phyloP scores from a whole-genome alignment of 2,797 vertebrate genomes.

The Garrulus glandarius region DNA sequence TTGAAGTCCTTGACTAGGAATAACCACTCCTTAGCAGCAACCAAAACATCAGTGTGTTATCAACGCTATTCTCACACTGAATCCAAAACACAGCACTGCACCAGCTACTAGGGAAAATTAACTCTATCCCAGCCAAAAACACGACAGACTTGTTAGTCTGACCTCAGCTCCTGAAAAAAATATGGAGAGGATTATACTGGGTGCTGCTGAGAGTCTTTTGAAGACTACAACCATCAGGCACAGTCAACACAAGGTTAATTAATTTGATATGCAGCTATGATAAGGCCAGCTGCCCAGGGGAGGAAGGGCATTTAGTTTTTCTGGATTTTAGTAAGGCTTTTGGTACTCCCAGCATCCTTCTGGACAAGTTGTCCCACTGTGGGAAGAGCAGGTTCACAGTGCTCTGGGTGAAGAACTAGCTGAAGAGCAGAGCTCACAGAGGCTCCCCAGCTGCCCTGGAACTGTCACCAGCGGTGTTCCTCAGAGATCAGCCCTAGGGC shows the following conservation, averaged over 20 bases:
- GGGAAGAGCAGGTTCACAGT: background rate
- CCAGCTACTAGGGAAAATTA: background rate
- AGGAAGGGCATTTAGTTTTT: background rate
- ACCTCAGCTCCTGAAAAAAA: background rate
- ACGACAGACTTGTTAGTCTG: background rate
- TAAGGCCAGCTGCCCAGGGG: background rate
- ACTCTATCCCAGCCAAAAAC: background rate
- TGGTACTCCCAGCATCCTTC: background rate
- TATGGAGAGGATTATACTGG: background rate
- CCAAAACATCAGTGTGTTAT: background rate
- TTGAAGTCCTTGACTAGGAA: background rate
- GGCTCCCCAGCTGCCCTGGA: background rate
- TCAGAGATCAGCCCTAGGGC: background rate
- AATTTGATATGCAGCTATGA: background rate
- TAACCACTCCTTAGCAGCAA: background rate
- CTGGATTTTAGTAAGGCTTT: background rate
- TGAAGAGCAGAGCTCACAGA: background rate
- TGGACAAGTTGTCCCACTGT: background rate
- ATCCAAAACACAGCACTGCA: background rate
- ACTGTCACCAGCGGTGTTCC: background rate
- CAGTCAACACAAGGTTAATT: fast-evolving
- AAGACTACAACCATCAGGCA: background rate
- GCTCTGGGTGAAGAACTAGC: background rate
- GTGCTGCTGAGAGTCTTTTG: background rate
- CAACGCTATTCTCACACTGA: background rate